phyloP scores from a whole-genome alignment of 1,140 invertebrate genomes.

The Hylaeus volcanicus region DNA sequence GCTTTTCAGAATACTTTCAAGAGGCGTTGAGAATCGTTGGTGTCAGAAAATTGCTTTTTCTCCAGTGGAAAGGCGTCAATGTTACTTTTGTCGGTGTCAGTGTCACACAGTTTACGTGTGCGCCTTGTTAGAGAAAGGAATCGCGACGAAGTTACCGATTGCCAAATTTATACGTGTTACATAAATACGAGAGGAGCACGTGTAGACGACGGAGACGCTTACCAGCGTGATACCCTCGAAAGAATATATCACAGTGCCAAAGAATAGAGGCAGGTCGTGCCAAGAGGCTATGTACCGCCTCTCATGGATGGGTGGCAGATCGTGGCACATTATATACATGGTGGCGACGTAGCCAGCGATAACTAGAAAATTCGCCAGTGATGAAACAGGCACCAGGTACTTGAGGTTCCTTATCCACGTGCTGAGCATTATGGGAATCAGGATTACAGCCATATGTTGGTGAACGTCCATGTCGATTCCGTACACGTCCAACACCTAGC shows the following conservation, averaged over 20 bases:
- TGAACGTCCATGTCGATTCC: constrained; percentile 83
- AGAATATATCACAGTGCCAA: constrained; percentile 89
- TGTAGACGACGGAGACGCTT: constrained; percentile 59
- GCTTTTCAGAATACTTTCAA: not conserved
- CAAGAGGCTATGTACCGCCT: constrained; percentile 81
- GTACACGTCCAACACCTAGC: constrained; percentile 85
- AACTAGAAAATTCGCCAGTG: constrained; percentile 87
- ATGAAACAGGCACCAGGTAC: constrained; percentile 86
- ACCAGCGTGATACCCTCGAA: constrained; percentile 91
- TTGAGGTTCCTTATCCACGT: constrained; percentile 89
- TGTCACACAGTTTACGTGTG: not conserved
- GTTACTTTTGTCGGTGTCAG: not conserved
- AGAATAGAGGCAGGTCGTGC: constrained; percentile 85
- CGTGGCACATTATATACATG: constrained; percentile 86
- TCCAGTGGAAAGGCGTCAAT: not conserved
- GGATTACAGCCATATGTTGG: constrained; percentile 86
- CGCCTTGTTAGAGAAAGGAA: not conserved
- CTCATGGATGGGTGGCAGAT: constrained; percentile 84
- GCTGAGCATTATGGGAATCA: constrained; percentile 87
- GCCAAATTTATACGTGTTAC: constrained; percentile 39
- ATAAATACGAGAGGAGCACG: constrained; percentile 13
- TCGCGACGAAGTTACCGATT: not conserved
- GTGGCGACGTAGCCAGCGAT: constrained; percentile 84
- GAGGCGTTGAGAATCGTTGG: too few species aligned
- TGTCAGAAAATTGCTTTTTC: not conserved